phyloP scores from a whole-genome alignment of 2,888 invertebrate genomes.

The Unio delphinus region DNA sequence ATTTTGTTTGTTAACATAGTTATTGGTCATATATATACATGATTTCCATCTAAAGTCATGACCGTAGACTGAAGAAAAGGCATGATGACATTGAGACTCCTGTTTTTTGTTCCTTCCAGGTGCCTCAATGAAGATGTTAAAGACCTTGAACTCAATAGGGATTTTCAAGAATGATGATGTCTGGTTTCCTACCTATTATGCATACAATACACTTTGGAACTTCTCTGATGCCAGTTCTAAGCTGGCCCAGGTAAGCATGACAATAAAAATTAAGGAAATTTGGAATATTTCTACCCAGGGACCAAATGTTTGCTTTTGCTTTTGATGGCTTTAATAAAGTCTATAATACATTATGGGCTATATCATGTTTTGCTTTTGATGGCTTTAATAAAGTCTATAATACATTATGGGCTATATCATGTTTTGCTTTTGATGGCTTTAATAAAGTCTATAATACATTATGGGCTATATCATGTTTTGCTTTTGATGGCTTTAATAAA shows the following conservation, averaged over 20 bases:
- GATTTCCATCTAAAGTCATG: background rate
- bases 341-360: too few relatives aligned
- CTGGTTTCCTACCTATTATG: slow-evolving; percentile 68
- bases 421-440: too few relatives aligned
- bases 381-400: too few relatives aligned
- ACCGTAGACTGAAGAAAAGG: too few relatives aligned
- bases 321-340: too few relatives aligned
- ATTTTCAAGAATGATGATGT: slow-evolving; percentile 68
- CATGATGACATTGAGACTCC: background rate
- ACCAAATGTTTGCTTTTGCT: too few relatives aligned
- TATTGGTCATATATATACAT: background rate
- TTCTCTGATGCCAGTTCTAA: slow-evolving; percentile 61
- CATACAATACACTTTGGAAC: slow-evolving; percentile 67
- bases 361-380: too few relatives aligned
- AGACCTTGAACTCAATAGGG: slow-evolving; percentile 62
- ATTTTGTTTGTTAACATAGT: background rate
- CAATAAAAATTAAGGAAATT: background rate
- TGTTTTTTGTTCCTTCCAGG: slow-evolving; percentile 31
- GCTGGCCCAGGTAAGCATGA: slow-evolving; percentile 55
- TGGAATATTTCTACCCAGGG: background rate
- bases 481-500: too few relatives aligned
- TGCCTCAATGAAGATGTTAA: slow-evolving; percentile 61
- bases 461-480: too few relatives aligned
- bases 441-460: too few relatives aligned
- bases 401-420: too few relatives aligned